These are phyloP conservation scores for Synchiropus splendidus DNA, from an alignment of 2,113 vertebrate species.

Conservation along the genomic window DNA sequence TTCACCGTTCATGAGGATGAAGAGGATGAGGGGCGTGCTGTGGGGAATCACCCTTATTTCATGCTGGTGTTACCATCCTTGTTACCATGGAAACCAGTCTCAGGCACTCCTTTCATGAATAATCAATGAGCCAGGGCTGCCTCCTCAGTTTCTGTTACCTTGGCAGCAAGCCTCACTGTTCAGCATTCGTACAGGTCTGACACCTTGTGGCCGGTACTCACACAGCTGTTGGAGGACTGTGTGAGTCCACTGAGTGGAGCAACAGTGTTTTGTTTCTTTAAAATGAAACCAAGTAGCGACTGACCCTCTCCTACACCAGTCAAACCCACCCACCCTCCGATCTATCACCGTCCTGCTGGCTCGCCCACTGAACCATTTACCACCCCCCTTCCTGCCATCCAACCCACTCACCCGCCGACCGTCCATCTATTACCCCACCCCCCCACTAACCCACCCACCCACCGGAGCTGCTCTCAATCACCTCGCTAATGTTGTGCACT, in stretches of 20 bases:
- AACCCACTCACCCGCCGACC: neutral
- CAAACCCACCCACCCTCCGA: no score
- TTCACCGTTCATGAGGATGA: no score
- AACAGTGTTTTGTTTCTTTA: no score
- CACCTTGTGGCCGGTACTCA: constrained; percentile 46
- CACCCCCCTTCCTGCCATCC: neutral
- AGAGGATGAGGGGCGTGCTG: constrained; percentile 16
- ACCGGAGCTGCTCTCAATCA: constrained; percentile 50
- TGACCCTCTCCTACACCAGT: constrained; percentile 35
- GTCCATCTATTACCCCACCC: neutral
- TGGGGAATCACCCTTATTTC: constrained; percentile 52
- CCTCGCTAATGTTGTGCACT: constrained; percentile 44
- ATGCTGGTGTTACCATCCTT: constrained; percentile 32
- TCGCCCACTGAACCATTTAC: neutral
- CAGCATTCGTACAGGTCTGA: constrained; percentile 27
- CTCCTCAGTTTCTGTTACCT: constrained; percentile 43
- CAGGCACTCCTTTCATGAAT: constrained; percentile 55
- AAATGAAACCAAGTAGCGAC: constrained; percentile 17
- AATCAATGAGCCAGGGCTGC: constrained; percentile 37
- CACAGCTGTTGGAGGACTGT: no score
- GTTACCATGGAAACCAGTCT: constrained; percentile 46
- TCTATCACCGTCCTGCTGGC: no score
- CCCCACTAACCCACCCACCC: constrained; percentile 19
- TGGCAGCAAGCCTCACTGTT: constrained; percentile 27
- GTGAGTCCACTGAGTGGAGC: no score